Percentiles rank a stretch among this genome's conserved stretches.
Evolutionary conservation across 2,888 invertebrate species (phyloP).

Genomic region (Nephrotoma guestfalica): DNA sequence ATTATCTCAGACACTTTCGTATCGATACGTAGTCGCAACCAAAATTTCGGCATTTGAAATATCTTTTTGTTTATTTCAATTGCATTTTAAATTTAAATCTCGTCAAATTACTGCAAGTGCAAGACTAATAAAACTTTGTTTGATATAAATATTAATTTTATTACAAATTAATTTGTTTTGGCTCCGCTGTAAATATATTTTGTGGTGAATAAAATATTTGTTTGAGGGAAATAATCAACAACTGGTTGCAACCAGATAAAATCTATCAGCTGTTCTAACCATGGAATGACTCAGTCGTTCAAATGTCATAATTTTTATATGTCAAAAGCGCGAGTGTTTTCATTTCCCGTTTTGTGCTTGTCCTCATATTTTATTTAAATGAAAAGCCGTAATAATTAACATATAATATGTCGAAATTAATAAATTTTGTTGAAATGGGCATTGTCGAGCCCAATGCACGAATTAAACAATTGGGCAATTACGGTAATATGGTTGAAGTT

Average conservation of each 20-base stretch:
- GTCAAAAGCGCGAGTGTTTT: background rate
- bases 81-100: too few species aligned
- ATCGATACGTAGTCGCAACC: background rate
- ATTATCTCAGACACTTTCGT: too few species aligned
- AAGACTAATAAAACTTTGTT: too few species aligned
- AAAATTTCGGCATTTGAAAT: background rate
- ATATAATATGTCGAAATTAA: constrained; percentile 13
- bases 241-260: background rate
- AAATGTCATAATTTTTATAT: background rate
- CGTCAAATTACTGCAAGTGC: too few species aligned
- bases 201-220: background rate
- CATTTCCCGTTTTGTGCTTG: background rate
- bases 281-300: background rate
- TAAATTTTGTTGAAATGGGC: constrained; percentile 24
- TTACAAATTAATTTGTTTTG: too few species aligned
- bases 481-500: constrained; percentile 54
- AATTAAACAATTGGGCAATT: constrained; percentile 50
- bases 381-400: background rate
- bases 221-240: background rate
- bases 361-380: background rate
- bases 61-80: too few species aligned
- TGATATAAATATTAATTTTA: too few species aligned
- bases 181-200: background rate
- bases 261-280: background rate
- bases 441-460: constrained; percentile 48